Evolutionary conservation across 1,140 invertebrate species (phyloP).

Genomic region (Apis dorsata): DNA sequence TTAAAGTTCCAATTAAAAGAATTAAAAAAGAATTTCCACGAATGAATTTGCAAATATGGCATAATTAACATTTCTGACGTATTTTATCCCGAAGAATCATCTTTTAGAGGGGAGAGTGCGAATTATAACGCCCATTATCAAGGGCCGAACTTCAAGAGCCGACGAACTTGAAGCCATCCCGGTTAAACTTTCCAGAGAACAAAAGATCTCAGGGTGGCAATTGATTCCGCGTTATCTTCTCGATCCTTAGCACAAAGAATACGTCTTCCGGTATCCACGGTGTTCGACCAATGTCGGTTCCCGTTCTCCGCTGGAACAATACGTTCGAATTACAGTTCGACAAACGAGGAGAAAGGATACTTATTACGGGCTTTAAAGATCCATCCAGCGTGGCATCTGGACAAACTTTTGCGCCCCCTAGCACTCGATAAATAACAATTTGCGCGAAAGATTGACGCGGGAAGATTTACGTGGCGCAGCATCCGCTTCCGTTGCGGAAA

Average conservation of each 20-base stretch:
- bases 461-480: slow-evolving; percentile 16
- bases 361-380: slow-evolving; percentile 23
- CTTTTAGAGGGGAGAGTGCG: neutral
- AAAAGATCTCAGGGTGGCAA: neutral
- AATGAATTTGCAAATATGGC: too few relatives aligned
- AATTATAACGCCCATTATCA: neutral
- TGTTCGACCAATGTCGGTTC: too few relatives aligned
- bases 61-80: neutral
- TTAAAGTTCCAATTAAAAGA: too few relatives aligned
- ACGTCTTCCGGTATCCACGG: neutral
- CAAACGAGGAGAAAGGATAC: slow-evolving; percentile 8
- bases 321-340: slow-evolving; percentile 17
- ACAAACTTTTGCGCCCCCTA: neutral
- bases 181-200: neutral
- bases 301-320: neutral
- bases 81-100: neutral
- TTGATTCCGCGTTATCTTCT: neutral
- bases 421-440: slow-evolving; percentile 36
- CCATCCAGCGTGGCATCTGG: neutral
- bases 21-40: too few relatives aligned
- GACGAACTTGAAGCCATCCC: neutral
- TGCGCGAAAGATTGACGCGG: slow-evolving; percentile 5
- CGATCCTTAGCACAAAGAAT: neutral
- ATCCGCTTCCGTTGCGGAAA: too few relatives aligned
- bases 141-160: neutral